Conservation (phyloP, 1,140 invertebrate species). For the Planococcus citri region DNA sequence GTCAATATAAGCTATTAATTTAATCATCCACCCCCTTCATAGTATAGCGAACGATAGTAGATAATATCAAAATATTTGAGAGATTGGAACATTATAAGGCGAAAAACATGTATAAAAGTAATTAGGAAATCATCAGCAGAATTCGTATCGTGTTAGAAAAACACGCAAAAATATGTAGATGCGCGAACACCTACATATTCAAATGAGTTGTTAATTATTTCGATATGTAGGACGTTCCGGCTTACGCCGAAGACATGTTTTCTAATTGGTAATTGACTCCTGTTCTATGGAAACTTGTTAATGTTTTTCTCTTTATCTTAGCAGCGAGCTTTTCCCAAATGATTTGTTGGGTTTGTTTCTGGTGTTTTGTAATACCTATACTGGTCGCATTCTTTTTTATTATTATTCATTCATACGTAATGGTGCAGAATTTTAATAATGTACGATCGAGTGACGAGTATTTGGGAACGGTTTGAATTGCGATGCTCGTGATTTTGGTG, state of each 20-base stretch:
- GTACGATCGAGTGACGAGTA: too few species aligned
- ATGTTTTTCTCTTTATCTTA: too few species aligned
- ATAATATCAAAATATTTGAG: background rate
- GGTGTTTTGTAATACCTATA: too few species aligned
- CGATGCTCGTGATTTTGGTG: too few species aligned
- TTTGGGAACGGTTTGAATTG: too few species aligned
- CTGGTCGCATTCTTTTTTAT: too few species aligned
- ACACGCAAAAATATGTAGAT: background rate
- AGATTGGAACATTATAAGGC: background rate
- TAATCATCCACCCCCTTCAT: background rate
- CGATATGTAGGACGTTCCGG: background rate
- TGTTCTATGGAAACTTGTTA: too few species aligned
- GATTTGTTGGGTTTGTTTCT: too few species aligned
- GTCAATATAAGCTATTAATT: background rate
- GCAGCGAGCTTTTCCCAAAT: too few species aligned
- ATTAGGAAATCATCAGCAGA: background rate
- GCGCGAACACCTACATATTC: background rate
- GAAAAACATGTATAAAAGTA: background rate
- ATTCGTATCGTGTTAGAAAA: background rate
- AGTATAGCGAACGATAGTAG: too few species aligned
- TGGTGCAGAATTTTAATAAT: too few species aligned
- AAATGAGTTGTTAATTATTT: conserved; percentile 4
- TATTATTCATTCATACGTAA: too few species aligned
- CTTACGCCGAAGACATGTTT: background rate
- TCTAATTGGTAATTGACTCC: conserved; percentile 4